Base-by-base conservation (phyloP, 2,888 invertebrate genomes). In the Ochlodes sylvanus region DNA sequence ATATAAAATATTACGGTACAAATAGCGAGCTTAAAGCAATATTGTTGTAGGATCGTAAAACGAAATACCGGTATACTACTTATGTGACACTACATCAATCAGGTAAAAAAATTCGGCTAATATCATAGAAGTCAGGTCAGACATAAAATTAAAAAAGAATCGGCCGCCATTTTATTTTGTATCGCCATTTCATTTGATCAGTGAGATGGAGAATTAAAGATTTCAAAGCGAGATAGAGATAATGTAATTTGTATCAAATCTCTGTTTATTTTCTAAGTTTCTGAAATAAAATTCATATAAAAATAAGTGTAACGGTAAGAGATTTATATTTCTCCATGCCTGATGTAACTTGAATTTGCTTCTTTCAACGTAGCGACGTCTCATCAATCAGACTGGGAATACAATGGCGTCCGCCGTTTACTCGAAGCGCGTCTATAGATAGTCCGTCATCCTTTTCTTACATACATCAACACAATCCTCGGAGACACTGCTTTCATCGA, bases 391-490 rank as follows among this genome's bases (percentile, higher is more conserved):
- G 70, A 68, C 69, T 71, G 72, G 50, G 74, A 77, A 76, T 67
- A 77, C 88, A 92, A 93, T 93, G 93, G 93, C 93, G 92, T 89
- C 92, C 81, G 81, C 84, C 83, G 83, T 85, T 86, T 85, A 85
- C 84, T 85, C 84, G 83, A 86, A 86, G 84, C 88, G 89, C 87
- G 83, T 88, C 82, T 87, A 81, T 85, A 89, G 86, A 84, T 82
- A 88, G 87, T 92, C 89, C 90, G 92, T 93, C 92, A 93, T 93
- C 93, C 93, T 93, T 93, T 93, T 93, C 93, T 92, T 89, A 87
- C 93, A 87, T 89, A 89, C 88, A 91, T 92, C 88, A 88, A 88
- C 77, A 74, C 88, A 89, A 86, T 87, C 88, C 88, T 88, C 79
- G 85, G 89, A 89, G 89, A 89, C 87, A 86, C 89, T 83, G 86